Evolutionary conservation across 2,888 invertebrate genomes (phyloP).

Genomic region (Rhorus exstirpatorius): DNA sequence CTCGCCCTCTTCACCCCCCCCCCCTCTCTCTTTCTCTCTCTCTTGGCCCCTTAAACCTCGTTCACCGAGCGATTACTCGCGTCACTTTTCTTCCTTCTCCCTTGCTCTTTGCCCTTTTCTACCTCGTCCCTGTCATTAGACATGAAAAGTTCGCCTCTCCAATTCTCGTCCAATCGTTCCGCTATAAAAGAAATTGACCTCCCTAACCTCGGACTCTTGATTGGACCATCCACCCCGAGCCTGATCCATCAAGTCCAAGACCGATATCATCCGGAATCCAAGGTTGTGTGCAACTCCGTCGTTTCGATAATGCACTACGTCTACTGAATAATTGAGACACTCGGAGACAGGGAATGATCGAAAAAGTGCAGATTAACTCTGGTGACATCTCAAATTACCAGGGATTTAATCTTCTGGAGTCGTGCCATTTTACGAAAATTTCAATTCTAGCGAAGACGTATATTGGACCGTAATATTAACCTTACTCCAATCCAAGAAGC

Average conservation of each 20-base stretch:
- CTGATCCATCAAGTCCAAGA: conserved; percentile 25
- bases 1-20: conserved; percentile 35
- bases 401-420: too few species aligned
- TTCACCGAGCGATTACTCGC: conserved; percentile 57
- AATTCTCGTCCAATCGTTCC: conserved; percentile 51
- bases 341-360: conserved; percentile 32
- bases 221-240: conserved; percentile 34
- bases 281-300: conserved; percentile 14
- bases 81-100: conserved; percentile 31
- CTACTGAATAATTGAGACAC: conserved; percentile 25
- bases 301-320: conserved; percentile 54
- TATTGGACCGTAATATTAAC: too few species aligned
- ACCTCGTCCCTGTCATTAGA: conserved; percentile 56
- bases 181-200: conserved; percentile 54
- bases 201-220: conserved; percentile 29
- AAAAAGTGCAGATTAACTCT: conserved; percentile 25
- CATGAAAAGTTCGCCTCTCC: conserved; percentile 61
- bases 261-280: conserved; percentile 22
- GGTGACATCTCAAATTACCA: not conserved
- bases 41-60: conserved; percentile 33
- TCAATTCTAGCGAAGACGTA: too few species aligned
- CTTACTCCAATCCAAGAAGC: too few species aligned
- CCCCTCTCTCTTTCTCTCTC: conserved; percentile 40
- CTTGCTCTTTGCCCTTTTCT: conserved; percentile 40
- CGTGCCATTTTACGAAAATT: too few species aligned